Percentiles rank a stretch among this genome's conserved stretches.
These are phyloP conservation scores for Lepidurus arcticus DNA, from an alignment of 1,140 invertebrate genomes.

Conservation along the genomic window DNA sequence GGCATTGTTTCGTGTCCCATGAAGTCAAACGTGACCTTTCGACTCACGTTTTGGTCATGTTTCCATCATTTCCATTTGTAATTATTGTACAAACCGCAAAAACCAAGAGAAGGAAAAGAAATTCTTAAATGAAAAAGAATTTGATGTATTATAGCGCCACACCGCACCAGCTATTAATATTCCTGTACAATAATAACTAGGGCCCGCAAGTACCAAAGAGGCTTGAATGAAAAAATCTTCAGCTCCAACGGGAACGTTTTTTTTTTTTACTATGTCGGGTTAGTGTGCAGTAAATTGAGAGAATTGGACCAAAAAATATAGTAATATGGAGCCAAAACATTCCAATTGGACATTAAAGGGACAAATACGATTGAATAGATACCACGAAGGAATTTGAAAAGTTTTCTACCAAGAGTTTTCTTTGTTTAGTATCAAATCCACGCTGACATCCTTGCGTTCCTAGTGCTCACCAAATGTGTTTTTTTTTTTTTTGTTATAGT, in stretches of 20 bases:
- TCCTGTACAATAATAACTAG: conserved; percentile 19
- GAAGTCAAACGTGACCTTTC: no score
- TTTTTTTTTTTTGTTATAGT: no score
- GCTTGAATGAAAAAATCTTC: neutral
- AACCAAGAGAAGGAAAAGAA: neutral
- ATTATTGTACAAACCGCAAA: neutral
- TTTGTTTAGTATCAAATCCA: conserved; percentile 1
- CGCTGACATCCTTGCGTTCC: neutral
- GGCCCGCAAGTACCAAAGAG: neutral
- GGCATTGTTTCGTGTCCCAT: no score
- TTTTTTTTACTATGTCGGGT: neutral
- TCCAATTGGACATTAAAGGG: neutral
- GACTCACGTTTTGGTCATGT: neutral
- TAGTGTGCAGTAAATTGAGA: neutral
- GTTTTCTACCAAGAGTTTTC: neutral
- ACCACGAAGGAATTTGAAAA: neutral
- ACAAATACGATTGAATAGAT: neutral
- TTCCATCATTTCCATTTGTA: neutral
- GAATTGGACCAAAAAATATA: neutral
- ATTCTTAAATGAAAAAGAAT: neutral
- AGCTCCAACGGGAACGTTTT: neutral
- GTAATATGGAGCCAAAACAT: neutral
- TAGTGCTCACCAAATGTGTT: no score
- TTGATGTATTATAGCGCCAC: conserved; percentile 17
- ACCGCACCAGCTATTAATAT: conserved; percentile 21